phyloP scores from a whole-genome alignment of 2,797 vertebrate species.

The Acipenser ruthenus region DNA sequence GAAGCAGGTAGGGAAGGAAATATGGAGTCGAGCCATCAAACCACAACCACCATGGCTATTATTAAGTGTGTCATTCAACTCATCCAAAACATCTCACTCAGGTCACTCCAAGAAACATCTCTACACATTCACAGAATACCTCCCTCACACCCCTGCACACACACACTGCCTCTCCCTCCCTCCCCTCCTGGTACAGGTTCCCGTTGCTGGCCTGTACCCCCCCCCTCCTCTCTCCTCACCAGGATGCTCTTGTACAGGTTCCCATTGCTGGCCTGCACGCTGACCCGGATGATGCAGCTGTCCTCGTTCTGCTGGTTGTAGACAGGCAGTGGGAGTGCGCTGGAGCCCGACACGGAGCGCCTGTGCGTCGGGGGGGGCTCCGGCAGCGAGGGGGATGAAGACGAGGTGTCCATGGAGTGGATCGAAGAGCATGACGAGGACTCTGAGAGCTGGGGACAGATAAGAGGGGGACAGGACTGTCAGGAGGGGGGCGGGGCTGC shows the following conservation, averaged over 20 bases:
- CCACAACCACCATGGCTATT: no score
- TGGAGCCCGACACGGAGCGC: conserved; percentile 55
- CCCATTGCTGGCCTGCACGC: conserved; percentile 70
- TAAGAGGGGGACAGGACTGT: conserved; percentile 12
- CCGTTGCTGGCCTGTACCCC: no score
- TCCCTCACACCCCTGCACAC: no score
- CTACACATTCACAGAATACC: no score
- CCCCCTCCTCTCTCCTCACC: no score
- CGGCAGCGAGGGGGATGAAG: conserved; percentile 52
- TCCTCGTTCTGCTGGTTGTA: conserved; percentile 84
- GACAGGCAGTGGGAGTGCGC: conserved; percentile 43
- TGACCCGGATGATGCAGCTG: conserved; percentile 79
- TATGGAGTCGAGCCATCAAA: no score
- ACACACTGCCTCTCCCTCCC: no score
- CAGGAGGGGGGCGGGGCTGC: not conserved
- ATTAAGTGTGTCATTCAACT: no score
- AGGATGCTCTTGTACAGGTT: conserved; percentile 94
- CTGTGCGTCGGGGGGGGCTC: conserved; percentile 56
- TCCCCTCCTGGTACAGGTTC: no score
- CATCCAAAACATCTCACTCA: no score
- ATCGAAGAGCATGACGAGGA: conserved; percentile 72
- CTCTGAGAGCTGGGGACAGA: conserved; percentile 55
- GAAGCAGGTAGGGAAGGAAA: no score
- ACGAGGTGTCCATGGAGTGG: conserved; percentile 69
- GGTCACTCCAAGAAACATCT: no score